phyloP scores from a whole-genome alignment of 2,113 vertebrate genomes.

The Serilophus lunatus region DNA sequence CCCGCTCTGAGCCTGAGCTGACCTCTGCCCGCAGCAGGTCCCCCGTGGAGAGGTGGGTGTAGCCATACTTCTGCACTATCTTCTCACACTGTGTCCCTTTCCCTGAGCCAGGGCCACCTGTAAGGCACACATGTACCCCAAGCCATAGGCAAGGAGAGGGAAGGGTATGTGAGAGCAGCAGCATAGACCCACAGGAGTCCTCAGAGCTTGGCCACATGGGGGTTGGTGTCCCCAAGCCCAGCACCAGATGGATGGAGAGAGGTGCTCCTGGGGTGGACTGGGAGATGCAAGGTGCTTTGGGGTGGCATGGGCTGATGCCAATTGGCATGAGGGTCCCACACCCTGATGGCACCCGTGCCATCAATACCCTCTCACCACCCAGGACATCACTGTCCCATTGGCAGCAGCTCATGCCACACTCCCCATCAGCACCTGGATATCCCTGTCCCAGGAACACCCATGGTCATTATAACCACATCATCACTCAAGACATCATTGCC shows the following conservation, averaged over 20 bases:
- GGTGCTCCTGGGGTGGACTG: not conserved
- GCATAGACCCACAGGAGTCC: not conserved
- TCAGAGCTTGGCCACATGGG: not conserved
- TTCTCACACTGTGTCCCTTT: slow-evolving; percentile 98
- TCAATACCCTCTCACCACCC: not conserved
- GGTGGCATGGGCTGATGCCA: not conserved
- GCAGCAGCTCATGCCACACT: not conserved
- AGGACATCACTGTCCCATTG: too few species aligned
- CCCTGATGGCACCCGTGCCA: not conserved
- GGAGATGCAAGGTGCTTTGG: not conserved
- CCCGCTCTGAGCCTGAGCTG: slow-evolving; percentile 87
- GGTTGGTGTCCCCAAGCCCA: not conserved
- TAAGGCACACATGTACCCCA: not conserved
- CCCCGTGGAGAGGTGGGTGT: slow-evolving; percentile 96
- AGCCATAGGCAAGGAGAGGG: not conserved
- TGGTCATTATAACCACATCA: not conserved
- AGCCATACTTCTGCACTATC: slow-evolving; percentile 92
- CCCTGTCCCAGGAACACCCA: not conserved
- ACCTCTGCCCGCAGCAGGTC: slow-evolving; percentile 93
- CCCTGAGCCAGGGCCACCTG: slow-evolving; percentile 96
- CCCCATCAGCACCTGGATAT: not conserved
- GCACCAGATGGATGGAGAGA: not conserved
- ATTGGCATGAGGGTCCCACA: not conserved
- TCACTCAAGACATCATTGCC: not conserved
- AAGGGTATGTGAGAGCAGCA: not conserved